Evolutionary conservation across 2,113 vertebrate species (phyloP).

Genomic region (Oenanthe oenanthe): DNA sequence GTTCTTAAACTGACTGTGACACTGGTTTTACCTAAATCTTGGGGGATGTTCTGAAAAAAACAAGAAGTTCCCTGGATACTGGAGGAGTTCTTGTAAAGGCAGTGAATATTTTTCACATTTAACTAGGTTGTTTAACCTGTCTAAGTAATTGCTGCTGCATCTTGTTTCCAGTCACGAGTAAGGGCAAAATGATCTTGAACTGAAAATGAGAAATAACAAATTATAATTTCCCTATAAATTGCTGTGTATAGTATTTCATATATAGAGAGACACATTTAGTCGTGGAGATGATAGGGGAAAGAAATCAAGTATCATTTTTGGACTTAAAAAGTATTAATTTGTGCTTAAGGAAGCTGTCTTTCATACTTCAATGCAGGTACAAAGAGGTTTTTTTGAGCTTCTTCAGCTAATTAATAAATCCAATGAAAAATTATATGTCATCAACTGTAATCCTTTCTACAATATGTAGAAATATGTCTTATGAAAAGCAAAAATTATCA

Average conservation of each 20-base stretch:
- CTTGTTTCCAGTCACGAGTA: not conserved
- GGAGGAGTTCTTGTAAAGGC: not conserved
- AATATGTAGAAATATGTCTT: not conserved
- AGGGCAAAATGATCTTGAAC: not conserved
- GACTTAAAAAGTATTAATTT: not conserved
- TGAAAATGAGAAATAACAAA: not conserved
- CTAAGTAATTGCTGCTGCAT: not conserved
- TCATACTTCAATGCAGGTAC: not conserved
- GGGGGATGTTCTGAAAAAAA: not conserved
- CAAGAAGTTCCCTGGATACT: not conserved
- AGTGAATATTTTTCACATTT: not conserved
- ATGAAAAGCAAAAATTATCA: not conserved
- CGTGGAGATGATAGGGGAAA: not conserved
- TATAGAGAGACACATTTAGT: not conserved
- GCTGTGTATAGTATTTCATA: not conserved
- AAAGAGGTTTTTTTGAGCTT: not conserved
- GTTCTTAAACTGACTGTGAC: not conserved
- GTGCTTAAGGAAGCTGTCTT: not conserved
- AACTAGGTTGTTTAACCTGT: not conserved
- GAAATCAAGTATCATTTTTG: not conserved
- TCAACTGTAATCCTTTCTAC: not conserved
- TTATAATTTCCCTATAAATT: not conserved
- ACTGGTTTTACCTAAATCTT: not conserved
- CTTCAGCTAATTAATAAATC: not conserved
- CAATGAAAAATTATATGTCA: not conserved